Evolutionary conservation across 92 coral and sea anemone genomes (phyloP), one percentile per base, ranked within the genome.

Genomic region (Paramuricea clavata): DNA sequence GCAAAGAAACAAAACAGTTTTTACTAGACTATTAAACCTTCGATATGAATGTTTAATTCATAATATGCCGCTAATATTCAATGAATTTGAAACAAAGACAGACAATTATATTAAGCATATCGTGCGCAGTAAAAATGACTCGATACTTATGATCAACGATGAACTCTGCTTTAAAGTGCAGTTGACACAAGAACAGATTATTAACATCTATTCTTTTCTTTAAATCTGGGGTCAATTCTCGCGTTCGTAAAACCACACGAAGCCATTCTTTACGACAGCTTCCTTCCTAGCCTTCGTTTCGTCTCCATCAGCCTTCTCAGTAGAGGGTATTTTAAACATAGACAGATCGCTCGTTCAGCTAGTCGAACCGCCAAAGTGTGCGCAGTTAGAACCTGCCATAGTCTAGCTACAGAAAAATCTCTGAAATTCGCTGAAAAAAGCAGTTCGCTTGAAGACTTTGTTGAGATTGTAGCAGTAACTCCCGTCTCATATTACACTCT

Each of bases 321-420:
- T 25, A 26, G 57, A 19, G 13, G 56, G 80, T 74, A 74, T 19
- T 74, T 74, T 43, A 74, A 74, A 74, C 42, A 74, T 11, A 12
- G 80, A 74, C n/a, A 74, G 60, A 74, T 28, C 49, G 60, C 80
- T 74, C 49, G 9, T 41, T 21, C 59, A 22, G 60, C 80, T 41
- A 10, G 80, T 74, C 16, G 80, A 74, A 74, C 80, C 35, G 80
- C 80, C 80, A 41, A 31, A 74, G 49, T 35, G 30, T 41, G 80
- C 60, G 21, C 80, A 74, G 57, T 71, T 71, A 9, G 77, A 39
- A 34, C 77, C 77, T 23, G 77, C 25, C 77, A 71, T 74, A 26
- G 22, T 26, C 34, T 26, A 65, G 72, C 72, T 32, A 65, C 22
- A 27, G 41, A 65, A 65, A 32, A 65, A n/a, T 2, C 30, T 25